phyloP scores from a whole-genome alignment of 2,888 invertebrate species.

The Stenotaenia linearis region DNA sequence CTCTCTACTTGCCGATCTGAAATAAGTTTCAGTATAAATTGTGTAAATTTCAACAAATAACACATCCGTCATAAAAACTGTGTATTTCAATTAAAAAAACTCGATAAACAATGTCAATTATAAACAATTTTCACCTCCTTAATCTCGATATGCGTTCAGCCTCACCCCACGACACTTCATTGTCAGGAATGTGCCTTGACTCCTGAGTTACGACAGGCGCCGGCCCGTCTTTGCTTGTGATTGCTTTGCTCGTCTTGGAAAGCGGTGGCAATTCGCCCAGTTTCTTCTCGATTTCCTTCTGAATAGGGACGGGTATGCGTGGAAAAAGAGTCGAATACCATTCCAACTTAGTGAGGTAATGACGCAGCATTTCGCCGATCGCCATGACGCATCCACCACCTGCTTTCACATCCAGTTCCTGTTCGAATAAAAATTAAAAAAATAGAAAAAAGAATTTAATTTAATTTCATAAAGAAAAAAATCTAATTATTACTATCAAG shows the following conservation, averaged over 20 bases:
- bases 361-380: constrained; percentile 85
- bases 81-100: too few species aligned
- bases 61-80: too few species aligned
- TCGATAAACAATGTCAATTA: too few species aligned
- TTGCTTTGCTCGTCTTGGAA: constrained; percentile 54
- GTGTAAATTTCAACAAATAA: too few species aligned
- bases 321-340: constrained; percentile 99
- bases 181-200: constrained; percentile 36
- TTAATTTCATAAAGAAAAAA: too few species aligned
- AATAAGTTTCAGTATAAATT: neutral
- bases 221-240: constrained; percentile 35
- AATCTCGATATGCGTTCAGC: constrained; percentile 35
- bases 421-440: constrained; percentile 34
- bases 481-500: too few species aligned
- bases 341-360: constrained; percentile 90
- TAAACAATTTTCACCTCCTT: too few species aligned
- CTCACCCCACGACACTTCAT: constrained; percentile 37
- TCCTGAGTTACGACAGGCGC: constrained; percentile 33
- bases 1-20: constrained; percentile 34
- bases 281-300: constrained; percentile 79
- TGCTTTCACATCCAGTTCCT: constrained; percentile 94
- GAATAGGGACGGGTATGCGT: constrained; percentile 94
- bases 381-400: constrained; percentile 91
- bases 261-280: constrained; percentile 46
- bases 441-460: neutral